Conservation (phyloP, 2,113 vertebrate species). For the Cyanoramphus novaezelandiae region DNA sequence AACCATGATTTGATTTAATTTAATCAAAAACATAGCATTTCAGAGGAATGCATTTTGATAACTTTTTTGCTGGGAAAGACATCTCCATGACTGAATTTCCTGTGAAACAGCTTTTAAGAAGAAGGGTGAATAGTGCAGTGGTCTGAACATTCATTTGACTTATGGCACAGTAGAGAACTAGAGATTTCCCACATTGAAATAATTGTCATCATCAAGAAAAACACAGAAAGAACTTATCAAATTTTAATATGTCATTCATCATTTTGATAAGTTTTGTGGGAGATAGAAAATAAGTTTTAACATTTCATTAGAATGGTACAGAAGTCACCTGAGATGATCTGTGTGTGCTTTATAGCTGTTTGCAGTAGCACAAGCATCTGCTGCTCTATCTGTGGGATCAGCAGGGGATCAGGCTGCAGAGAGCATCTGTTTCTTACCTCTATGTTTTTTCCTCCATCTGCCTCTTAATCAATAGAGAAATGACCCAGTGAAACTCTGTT, state of each 20-base stretch:
- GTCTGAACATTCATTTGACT: neutral
- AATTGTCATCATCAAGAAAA: neutral
- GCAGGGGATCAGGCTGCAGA: neutral
- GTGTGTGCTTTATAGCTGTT: neutral
- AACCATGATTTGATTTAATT: neutral
- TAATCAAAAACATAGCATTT: neutral
- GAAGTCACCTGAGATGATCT: neutral
- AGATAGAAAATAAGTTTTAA: neutral
- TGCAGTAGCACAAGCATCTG: neutral
- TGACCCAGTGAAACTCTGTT: neutral
- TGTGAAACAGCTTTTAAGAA: neutral
- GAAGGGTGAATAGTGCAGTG: neutral
- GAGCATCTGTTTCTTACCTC: neutral
- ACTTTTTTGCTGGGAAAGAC: neutral
- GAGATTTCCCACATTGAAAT: neutral
- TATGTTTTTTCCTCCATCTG: slow-evolving; percentile 14
- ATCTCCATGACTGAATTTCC: neutral
- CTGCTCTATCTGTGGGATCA: neutral
- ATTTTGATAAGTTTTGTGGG: neutral
- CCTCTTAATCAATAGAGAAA: neutral
- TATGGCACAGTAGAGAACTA: neutral
- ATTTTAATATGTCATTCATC: neutral
- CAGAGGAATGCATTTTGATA: neutral
- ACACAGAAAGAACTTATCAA: neutral
- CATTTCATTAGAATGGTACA: neutral